Evolutionary conservation across 92 coral and sea anemone species (phyloP).

Genomic region (Metridium senile): DNA sequence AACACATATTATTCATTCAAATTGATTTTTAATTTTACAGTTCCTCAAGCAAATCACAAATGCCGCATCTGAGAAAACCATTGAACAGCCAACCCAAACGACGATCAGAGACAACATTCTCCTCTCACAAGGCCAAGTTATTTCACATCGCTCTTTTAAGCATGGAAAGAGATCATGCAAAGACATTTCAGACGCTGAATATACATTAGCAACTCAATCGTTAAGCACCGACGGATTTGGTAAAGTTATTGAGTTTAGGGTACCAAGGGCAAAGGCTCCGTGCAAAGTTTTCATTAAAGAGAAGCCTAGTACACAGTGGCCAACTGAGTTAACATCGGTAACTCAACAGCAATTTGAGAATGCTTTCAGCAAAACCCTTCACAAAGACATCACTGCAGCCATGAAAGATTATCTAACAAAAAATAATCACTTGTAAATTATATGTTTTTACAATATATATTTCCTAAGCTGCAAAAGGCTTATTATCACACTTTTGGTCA

Average conservation of each 20-base stretch:
- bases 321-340: conserved; percentile 13
- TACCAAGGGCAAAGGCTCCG: conserved; percentile 48
- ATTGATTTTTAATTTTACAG: conserved; percentile 14
- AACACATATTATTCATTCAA: too few species aligned
- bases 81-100: conserved; percentile 41
- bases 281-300: conserved; percentile 46
- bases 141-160: conserved; percentile 23
- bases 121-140: conserved; percentile 27
- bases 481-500: too few species aligned
- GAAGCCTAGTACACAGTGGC: conserved; percentile 54
- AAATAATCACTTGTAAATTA: background rate
- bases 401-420: conserved; percentile 10
- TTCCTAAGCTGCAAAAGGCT: background rate
- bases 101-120: conserved; percentile 25
- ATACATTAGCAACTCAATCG: conserved; percentile 8
- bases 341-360: conserved; percentile 1
- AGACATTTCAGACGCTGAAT: conserved; percentile 30
- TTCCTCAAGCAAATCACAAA: conserved; percentile 43
- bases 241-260: conserved; percentile 36
- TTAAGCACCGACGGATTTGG: conserved; percentile 48
- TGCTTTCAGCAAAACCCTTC: background rate
- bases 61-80: conserved; percentile 33
- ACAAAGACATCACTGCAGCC: conserved; percentile 12
- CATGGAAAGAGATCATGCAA: conserved; percentile 26
- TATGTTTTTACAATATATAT: too few species aligned